Evolutionary conservation across 2,888 invertebrate species (phyloP), one percentile per base, ranked within the genome.

Genomic region (Acanthopleura granulata): DNA sequence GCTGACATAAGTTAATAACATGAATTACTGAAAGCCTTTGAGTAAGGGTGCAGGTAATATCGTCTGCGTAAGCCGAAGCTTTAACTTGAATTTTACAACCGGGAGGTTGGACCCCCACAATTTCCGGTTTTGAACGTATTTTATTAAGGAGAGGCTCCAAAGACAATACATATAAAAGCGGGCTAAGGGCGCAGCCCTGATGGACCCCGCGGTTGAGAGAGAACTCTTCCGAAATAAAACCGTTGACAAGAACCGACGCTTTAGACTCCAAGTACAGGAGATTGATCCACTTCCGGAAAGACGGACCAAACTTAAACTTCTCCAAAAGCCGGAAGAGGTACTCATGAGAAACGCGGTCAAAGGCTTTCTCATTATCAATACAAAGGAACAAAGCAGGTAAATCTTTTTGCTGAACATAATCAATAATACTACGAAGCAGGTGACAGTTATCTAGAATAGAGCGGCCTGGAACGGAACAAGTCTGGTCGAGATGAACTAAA

Each of bases 341-440:
- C 16, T 75, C 66, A 74, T 80, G 78, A 27, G 74, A 75, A 15
- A 81, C n/a, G n/a, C n/a, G n/a, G n/a, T n/a, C n/a, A n/a, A n/a
- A n/a, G n/a, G n/a, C n/a, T n/a, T n/a, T n/a, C 72, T 79, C 80
- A 72, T 82, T 82, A 69, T 84, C 83, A 49, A 82, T 51, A 75
- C 66, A 72, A 49, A 82, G 77, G 71, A 82, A 80, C 49, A 73
- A 72, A 57, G 77, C 76, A 50, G 71, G n/a, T n/a, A 78, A 29
- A 16, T 81, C 49, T 72, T 80, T 77, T 61, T 77, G 76, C 27
- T 80, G 71, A 25, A 74, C 66, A 82, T 78, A 82, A 72, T 80
- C 78, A 30, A 78, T 22, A 50, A 80, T 73, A 75, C 80, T 77
- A n/a, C 80, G 66, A 1, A 80, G 62, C 22, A 82, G 57, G 78